Conservation (phyloP, 2,113 vertebrate genomes). For the Aythya baeri region DNA sequence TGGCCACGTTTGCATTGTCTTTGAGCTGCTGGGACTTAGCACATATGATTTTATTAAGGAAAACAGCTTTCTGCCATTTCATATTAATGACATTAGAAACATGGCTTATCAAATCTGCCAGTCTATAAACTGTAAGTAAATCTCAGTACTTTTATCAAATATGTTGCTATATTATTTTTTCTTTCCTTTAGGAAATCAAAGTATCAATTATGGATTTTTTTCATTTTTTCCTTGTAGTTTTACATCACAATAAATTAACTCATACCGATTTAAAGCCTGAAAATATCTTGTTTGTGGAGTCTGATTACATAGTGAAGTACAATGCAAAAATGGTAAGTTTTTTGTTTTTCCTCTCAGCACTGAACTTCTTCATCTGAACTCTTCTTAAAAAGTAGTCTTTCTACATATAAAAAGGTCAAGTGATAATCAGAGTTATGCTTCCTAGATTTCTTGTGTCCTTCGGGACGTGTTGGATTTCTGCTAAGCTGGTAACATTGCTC, state of each 20-base stretch:
- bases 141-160: background rate
- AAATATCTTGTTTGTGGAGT: constrained; percentile 96
- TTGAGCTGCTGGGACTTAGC: constrained; percentile 95
- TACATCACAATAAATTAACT: constrained; percentile 94
- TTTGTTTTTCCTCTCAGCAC: background rate
- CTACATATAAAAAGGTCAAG: background rate
- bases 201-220: background rate
- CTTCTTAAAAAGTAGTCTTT: background rate
- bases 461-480: background rate
- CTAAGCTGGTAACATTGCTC: background rate
- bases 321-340: constrained; percentile 88
- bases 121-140: constrained; percentile 92
- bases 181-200: background rate
- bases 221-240: constrained; percentile 80
- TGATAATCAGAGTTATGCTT: background rate
- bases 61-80: constrained; percentile 95
- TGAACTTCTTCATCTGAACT: background rate
- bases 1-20: constrained; percentile 93
- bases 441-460: background rate
- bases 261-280: constrained; percentile 98
- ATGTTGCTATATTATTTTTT: too few species aligned
- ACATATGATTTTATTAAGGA: constrained; percentile 98
- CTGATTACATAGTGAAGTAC: constrained; percentile 90
- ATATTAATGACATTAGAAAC: constrained; percentile 90
- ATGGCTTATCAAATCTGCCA: constrained; percentile 94